Evolutionary conservation across 2,888 invertebrate species (phyloP).

Genomic region (Tridacna gigas): DNA sequence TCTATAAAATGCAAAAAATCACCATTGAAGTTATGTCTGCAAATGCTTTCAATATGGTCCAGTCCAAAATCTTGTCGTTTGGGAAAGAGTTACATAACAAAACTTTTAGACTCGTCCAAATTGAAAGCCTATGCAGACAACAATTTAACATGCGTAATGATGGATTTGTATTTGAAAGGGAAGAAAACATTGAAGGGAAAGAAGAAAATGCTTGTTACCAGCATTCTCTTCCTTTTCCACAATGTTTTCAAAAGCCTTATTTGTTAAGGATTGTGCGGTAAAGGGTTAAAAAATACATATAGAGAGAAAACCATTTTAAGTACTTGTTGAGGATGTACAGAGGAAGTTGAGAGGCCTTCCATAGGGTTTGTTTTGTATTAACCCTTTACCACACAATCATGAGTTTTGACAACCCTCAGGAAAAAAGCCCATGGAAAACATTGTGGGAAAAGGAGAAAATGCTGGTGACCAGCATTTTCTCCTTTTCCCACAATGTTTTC

Average conservation of each 20-base stretch:
- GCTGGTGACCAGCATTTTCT: not conserved
- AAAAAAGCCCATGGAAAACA: too few relatives aligned
- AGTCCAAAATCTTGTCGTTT: not conserved
- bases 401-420: not conserved
- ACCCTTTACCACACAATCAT: not conserved
- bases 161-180: not conserved
- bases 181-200: too few relatives aligned
- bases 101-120: too few relatives aligned
- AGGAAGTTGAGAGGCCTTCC: not conserved
- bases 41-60: not conserved
- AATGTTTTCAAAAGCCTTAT: too few relatives aligned
- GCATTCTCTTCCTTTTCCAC: too few relatives aligned
- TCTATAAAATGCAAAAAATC: too few relatives aligned
- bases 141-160: not conserved
- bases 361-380: not conserved
- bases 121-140: too few relatives aligned
- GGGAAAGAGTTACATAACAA: not conserved
- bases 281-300: slow-evolving; percentile 2
- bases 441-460: slow-evolving; percentile 8
- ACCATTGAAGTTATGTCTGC: too few relatives aligned
- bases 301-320: too few relatives aligned
- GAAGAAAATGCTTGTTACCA: too few relatives aligned
- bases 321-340: not conserved
- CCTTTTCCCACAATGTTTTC: too few relatives aligned
- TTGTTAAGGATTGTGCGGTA: too few relatives aligned